phyloP scores from a whole-genome alignment of 2,797 vertebrate species.

The Gymnothorax reevesii region DNA sequence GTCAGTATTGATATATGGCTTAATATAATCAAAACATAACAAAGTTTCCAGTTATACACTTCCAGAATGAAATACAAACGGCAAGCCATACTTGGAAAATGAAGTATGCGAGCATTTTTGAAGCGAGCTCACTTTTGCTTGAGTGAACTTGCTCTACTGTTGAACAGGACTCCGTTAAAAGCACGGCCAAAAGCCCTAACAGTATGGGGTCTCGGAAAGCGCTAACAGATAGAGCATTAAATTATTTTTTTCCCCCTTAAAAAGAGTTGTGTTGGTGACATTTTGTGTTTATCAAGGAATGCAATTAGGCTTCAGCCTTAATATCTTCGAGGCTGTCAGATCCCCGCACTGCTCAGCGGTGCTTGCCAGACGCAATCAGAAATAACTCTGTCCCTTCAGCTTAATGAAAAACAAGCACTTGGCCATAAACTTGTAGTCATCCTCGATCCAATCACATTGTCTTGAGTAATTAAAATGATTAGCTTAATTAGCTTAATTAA shows the following conservation, averaged over 20 bases:
- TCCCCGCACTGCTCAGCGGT: constrained; percentile 84
- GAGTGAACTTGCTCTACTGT: neutral
- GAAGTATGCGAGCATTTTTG: neutral
- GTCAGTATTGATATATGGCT: neutral
- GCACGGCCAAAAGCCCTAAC: neutral
- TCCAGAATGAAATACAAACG: neutral
- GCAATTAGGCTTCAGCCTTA: constrained; percentile 99
- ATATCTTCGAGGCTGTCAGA: constrained; percentile 98
- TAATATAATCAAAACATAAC: neutral
- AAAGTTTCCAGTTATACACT: neutral
- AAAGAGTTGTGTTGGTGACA: constrained; percentile 94
- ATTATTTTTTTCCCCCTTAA: constrained; percentile 86
- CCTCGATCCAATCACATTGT: constrained; percentile 99
- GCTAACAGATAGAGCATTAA: constrained; percentile 85
- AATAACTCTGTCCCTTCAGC: constrained; percentile 99
- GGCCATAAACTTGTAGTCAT: constrained; percentile 99
- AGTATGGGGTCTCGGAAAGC: constrained; percentile 72
- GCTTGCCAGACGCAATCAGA: constrained; percentile 99
- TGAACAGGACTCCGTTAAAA: neutral
- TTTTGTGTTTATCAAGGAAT: constrained; percentile 91
- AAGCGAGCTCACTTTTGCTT: neutral
- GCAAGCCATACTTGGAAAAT: neutral
- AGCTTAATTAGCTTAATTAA: constrained; percentile 99
- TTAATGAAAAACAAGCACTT: constrained; percentile 99
- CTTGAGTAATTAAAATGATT: constrained; percentile 99